phyloP scores from a whole-genome alignment of 2,797 vertebrate species.

The Bothrops alternatus region DNA sequence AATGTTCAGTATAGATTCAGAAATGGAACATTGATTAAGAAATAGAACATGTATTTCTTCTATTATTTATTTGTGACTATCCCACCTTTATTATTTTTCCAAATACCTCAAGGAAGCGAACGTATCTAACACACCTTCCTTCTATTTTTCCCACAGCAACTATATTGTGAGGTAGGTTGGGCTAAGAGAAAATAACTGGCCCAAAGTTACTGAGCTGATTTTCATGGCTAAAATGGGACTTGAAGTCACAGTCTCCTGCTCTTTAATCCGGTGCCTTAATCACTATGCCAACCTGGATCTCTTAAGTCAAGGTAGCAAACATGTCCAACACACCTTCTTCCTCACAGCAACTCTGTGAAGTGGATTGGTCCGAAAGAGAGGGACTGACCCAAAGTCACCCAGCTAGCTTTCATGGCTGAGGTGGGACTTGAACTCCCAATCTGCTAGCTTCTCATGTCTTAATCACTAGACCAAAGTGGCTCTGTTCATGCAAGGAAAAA shows the following conservation, averaged over 20 bases:
- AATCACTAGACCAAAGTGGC: neutral
- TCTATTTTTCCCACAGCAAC: neutral
- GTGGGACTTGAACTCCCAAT: neutral
- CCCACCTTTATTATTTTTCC: neutral
- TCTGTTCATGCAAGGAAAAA: neutral
- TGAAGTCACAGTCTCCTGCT: neutral
- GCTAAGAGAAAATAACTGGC: neutral
- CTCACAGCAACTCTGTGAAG: neutral
- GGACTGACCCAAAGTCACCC: neutral
- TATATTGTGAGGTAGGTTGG: neutral
- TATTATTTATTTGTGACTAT: neutral
- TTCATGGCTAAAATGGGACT: neutral
- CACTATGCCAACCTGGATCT: neutral
- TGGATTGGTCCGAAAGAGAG: neutral
- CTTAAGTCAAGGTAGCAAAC: neutral
- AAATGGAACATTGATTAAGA: too few relatives aligned
- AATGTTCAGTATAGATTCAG: neutral
- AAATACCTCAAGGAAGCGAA: neutral
- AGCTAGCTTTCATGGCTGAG: neutral
- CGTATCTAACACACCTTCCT: neutral
- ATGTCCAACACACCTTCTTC: neutral
- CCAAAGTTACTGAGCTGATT: neutral
- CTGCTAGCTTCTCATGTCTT: neutral
- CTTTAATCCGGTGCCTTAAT: neutral
- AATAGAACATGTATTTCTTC: too few relatives aligned